Evolutionary conservation across 2,113 vertebrate species (phyloP).

Genomic region (Crotophaga sulcirostris): DNA sequence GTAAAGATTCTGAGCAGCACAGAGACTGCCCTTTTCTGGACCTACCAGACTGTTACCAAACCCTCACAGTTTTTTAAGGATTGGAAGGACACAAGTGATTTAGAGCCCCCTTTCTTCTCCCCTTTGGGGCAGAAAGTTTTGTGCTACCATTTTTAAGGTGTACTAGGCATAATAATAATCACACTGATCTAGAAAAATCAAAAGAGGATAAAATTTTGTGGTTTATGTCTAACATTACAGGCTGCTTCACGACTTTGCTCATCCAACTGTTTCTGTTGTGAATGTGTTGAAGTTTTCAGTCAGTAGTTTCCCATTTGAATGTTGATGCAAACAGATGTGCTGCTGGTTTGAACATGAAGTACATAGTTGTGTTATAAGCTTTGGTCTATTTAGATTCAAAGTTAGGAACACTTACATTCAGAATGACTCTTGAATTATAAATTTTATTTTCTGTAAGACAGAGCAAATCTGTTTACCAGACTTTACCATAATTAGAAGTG

Average conservation of each 20-base stretch:
- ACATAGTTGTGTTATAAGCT: neutral
- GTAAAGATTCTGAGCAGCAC: neutral
- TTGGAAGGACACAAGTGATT: neutral
- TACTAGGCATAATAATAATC: neutral
- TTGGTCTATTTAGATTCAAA: conserved; percentile 21
- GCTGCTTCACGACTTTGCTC: neutral
- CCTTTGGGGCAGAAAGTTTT: neutral
- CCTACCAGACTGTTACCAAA: neutral
- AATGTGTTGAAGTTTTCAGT: neutral
- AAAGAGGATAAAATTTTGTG: neutral
- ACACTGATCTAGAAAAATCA: neutral
- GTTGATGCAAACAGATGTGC: neutral
- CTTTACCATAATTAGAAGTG: neutral
- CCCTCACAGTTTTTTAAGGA: neutral
- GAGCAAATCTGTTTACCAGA: neutral
- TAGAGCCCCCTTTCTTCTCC: neutral
- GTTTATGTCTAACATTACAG: neutral
- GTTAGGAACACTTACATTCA: neutral
- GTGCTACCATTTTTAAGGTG: neutral
- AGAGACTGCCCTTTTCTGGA: neutral
- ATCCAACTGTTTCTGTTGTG: neutral
- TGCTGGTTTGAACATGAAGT: conserved; percentile 28
- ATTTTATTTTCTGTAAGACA: neutral
- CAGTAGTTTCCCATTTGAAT: neutral
- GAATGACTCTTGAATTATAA: neutral